These are phyloP conservation scores for Saxicola maurus DNA, from an alignment of 2,797 vertebrate genomes.

Conservation along the genomic window DNA sequence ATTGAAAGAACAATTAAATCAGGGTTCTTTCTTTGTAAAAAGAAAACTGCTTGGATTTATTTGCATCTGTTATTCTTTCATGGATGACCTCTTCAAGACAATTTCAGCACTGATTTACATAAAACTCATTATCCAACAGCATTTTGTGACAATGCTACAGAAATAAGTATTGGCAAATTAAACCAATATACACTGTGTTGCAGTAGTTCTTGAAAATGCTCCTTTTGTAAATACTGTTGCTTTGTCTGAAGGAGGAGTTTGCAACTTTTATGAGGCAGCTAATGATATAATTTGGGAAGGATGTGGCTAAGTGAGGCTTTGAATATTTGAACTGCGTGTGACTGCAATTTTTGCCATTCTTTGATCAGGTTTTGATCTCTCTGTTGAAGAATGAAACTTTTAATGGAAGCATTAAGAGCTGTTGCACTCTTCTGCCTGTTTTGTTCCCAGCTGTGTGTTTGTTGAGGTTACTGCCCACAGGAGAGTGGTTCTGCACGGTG, in stretches of 20 bases:
- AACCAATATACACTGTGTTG: neutral
- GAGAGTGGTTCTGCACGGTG: neutral
- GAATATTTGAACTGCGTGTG: neutral
- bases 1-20: neutral
- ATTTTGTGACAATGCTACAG: slow-evolving; percentile 5
- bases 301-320: neutral
- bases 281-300: neutral
- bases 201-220: neutral
- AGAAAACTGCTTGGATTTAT: slow-evolving; percentile 39
- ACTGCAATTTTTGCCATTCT: neutral
- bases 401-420: neutral
- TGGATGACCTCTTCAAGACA: neutral
- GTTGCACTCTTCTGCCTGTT: neutral
- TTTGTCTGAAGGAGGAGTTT: neutral
- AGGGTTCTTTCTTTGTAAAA: slow-evolving; percentile 28
- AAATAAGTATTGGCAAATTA: neutral
- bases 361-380: neutral
- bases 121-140: slow-evolving; percentile 53
- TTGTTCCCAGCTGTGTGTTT: neutral
- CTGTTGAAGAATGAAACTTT: neutral
- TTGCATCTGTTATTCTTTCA: slow-evolving; percentile 16
- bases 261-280: neutral
- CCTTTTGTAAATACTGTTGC: neutral
- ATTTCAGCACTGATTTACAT: slow-evolving; percentile 48
- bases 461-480: neutral